Evolutionary conservation across 2,888 invertebrate genomes (phyloP), one percentile per base, ranked within the genome.

Genomic region (Rhamnusium bicolor): DNA sequence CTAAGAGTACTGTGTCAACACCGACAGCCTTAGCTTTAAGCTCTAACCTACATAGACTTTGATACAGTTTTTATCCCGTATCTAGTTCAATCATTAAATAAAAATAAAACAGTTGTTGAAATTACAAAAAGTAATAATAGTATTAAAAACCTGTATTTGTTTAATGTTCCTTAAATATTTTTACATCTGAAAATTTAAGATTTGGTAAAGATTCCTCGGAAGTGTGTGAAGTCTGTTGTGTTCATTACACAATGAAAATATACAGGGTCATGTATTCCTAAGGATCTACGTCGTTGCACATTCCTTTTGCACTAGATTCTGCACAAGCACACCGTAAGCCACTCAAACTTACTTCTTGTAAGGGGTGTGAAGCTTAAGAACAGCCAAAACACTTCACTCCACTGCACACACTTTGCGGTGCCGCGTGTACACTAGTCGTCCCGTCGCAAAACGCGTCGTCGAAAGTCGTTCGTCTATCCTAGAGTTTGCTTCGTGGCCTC

Each of bases 401-500:
- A 85, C 86, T 82, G 83, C 84, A 82, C 85, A 83, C 84, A 83
- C 80, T 82, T 80, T 63, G 47, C 58, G 69, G 72, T 79, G 74
- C 82, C 86, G 85, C 84, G 85, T 84, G 82, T 84, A 81, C 81
- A 84, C 81, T 82, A 81, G 82, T 84, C 84, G 85, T 86, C 85
- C 85, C 84, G 85, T 85, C 84, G 85, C 83, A 85, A 85, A 81
- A 84, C 85, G 86, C 86, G 87, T 86, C 87, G 87, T 87, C 85
- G 86, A 83, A 85, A 81, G 83, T 88, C 88, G 87, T 87, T 88
- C 88, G 88, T 86, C 85, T 85, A 80, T 85, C 85, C 86, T 86
- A 87, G 86, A 86, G 85, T 84, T 88, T 86, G 86, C 87, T 86
- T 86, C 83, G 87, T 86, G 84, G 87, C 87, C 87, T 87, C 86